phyloP scores from a whole-genome alignment of 2,797 vertebrate species.

The Phrynocephalus forsythii region DNA sequence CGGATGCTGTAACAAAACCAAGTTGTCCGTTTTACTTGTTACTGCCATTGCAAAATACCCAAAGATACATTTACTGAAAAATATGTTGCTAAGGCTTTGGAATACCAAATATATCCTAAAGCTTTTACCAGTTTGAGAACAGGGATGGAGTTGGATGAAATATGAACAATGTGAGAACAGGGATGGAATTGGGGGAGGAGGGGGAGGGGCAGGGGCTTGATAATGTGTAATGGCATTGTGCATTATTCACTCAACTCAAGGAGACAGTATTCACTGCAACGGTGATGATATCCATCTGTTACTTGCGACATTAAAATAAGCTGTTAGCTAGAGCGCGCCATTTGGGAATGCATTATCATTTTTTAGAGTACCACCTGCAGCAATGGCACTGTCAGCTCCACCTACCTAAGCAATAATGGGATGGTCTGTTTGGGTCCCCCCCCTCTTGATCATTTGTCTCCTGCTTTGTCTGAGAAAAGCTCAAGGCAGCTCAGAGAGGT shows the following conservation, averaged over 20 bases:
- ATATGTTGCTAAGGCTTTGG: neutral
- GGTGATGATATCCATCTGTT: slow-evolving; percentile 37
- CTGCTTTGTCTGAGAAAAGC: neutral
- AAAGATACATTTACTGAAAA: neutral
- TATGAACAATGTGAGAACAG: slow-evolving; percentile 1
- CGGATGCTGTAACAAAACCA: neutral
- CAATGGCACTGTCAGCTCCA: neutral
- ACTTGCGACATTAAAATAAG: slow-evolving; percentile 29
- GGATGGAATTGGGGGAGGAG: neutral
- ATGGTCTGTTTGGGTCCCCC: neutral
- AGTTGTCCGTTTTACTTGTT: neutral
- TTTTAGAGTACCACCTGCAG: slow-evolving; percentile 40
- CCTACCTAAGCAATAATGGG: slow-evolving; percentile 6
- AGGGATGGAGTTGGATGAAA: neutral
- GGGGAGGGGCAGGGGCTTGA: neutral
- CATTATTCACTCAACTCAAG: slow-evolving; percentile 18
- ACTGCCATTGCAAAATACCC: slow-evolving; percentile 15
- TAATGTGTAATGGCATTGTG: slow-evolving; percentile 12
- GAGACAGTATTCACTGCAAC: slow-evolving; percentile 16
- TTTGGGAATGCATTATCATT: slow-evolving; percentile 31
- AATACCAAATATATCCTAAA: slow-evolving; percentile 23
- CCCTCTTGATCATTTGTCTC: neutral
- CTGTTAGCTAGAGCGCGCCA: slow-evolving; percentile 12
- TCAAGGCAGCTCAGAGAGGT: neutral
- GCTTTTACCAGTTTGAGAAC: slow-evolving; percentile 13